Conservation (phyloP, 2,797 vertebrate species). For the Oceanodroma leucorhoa region DNA sequence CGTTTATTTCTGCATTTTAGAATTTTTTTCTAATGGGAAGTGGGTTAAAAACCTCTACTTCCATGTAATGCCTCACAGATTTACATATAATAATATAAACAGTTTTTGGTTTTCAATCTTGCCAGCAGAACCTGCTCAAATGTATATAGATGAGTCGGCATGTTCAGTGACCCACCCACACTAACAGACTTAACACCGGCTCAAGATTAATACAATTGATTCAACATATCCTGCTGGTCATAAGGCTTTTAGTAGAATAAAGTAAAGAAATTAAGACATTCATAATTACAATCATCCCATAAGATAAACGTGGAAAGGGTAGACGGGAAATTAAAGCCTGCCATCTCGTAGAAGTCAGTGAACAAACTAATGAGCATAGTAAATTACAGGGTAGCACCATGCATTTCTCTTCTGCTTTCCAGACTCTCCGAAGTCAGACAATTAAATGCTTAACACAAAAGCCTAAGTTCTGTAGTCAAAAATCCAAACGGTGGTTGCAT, state of each 20-base stretch:
- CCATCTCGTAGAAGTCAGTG: neutral
- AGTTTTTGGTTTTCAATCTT: neutral
- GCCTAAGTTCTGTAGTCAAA: neutral
- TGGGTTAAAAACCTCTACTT: neutral
- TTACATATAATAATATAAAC: neutral
- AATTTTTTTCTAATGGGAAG: neutral
- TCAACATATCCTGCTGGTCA: neutral
- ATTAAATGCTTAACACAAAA: slow-evolving; percentile 50
- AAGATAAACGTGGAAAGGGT: slow-evolving; percentile 19
- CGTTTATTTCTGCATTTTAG: neutral
- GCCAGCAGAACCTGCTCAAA: neutral
- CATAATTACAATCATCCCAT: slow-evolving; percentile 26
- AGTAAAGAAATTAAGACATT: slow-evolving; percentile 20
- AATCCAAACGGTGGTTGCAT: neutral
- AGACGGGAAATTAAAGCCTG: slow-evolving; percentile 61
- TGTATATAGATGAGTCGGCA: neutral
- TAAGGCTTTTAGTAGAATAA: slow-evolving; percentile 28
- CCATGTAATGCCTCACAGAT: neutral
- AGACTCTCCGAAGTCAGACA: slow-evolving; percentile 30
- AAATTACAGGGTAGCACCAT: slow-evolving; percentile 34
- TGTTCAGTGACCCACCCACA: neutral
- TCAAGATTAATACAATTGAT: slow-evolving; percentile 21
- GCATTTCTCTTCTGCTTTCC: slow-evolving; percentile 13
- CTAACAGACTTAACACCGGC: neutral
- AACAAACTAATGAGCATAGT: slow-evolving; percentile 1